These are phyloP conservation scores for Baccha elongata DNA, from an alignment of 2,888 invertebrate species.

Conservation along the genomic window DNA sequence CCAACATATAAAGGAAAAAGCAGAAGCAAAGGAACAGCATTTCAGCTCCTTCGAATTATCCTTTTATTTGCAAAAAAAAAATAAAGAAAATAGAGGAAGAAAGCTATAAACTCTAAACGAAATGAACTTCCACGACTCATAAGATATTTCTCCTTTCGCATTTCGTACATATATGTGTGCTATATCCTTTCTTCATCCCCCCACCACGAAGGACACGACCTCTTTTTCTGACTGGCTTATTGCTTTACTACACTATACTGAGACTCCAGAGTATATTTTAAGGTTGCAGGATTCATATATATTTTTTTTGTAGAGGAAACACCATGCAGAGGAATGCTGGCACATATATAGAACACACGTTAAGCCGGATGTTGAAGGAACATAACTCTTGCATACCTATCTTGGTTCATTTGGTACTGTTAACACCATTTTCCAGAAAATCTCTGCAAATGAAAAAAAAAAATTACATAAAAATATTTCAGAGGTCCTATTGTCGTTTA, in stretches of 20 bases:
- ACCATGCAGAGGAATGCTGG: slow-evolving; percentile 1
- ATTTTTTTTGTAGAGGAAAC: slow-evolving; percentile 2
- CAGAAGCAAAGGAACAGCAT: slow-evolving; percentile 3
- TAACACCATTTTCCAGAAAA: slow-evolving; percentile 44
- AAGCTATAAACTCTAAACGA: slow-evolving; percentile 64
- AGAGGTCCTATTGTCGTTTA: not conserved
- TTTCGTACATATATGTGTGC: slow-evolving; percentile 33
- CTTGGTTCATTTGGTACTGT: slow-evolving; percentile 40
- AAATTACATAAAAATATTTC: too few relatives aligned
- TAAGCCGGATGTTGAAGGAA: slow-evolving; percentile 53
- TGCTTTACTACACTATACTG: slow-evolving; percentile 48
- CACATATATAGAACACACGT: slow-evolving; percentile 41
- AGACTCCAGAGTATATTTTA: slow-evolving; percentile 56
- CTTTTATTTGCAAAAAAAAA: slow-evolving; percentile 52
- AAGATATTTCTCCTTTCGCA: slow-evolving; percentile 46
- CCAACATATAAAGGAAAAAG: not conserved
- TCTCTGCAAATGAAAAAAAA: slow-evolving; percentile 15
- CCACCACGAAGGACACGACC: not conserved
- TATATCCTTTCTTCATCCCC: slow-evolving; percentile 10
- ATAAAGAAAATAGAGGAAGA: slow-evolving; percentile 8
- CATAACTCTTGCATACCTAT: slow-evolving; percentile 59
- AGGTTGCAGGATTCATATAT: slow-evolving; percentile 40
- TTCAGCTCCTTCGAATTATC: slow-evolving; percentile 42
- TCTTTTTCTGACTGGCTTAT: slow-evolving; percentile 32
- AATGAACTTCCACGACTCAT: slow-evolving; percentile 68